A percentile compares a stretch with the other conserved stretches of the same genome.
phyloP scores from a whole-genome alignment of 2,797 vertebrate genomes.

The Chrosomus eos region DNA sequence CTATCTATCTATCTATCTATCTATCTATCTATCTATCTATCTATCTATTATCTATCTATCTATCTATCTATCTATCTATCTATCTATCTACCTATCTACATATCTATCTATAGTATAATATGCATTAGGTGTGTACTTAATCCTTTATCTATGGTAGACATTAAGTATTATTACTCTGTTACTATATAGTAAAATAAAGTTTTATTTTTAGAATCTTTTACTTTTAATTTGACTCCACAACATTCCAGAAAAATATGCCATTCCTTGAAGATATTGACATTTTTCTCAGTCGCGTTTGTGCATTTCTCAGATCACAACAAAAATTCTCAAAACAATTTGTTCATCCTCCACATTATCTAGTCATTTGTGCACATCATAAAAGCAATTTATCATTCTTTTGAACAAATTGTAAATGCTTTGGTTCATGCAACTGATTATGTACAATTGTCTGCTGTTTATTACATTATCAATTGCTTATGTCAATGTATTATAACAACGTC shows the following conservation, averaged over 20 bases:
- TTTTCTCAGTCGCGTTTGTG: too few species aligned
- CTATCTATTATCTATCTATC: too few species aligned
- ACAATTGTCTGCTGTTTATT: background rate
- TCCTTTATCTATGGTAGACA: background rate
- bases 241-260: background rate
- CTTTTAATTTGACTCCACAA: background rate
- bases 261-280: background rate
- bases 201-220: background rate
- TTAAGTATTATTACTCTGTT: background rate
- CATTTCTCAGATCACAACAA: background rate
- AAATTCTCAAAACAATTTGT: background rate
- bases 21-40: too few species aligned
- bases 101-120: too few species aligned
- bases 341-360: background rate
- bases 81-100: too few species aligned
- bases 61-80: too few species aligned
- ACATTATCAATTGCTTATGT: background rate
- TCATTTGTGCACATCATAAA: background rate
- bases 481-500: too few species aligned
- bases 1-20: too few species aligned
- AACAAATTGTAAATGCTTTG: background rate
- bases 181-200: background rate
- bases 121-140: too few species aligned
- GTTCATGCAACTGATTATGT: background rate
- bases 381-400: background rate